Base-by-base conservation (phyloP, 2,888 invertebrate species). In the Boloria euphrosyne region DNA sequence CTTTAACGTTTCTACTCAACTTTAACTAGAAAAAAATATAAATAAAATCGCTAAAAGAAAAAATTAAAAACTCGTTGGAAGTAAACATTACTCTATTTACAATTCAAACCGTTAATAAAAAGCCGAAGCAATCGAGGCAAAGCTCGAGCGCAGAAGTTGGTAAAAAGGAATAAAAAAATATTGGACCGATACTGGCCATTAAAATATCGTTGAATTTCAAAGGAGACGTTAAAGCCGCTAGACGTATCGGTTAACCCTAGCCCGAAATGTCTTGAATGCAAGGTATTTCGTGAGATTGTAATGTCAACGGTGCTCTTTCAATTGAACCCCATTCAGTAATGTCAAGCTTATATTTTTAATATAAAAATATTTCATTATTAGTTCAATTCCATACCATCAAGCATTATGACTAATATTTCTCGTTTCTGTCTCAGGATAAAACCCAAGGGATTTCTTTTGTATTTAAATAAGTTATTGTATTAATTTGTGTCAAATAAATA, bases 131-230 rank as follows among this genome's bases (percentile, higher is more conserved):
- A 46, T 57, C 46, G 46, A 76, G 78, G 80, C 76, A 78, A 78
- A 76, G 76, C 75, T 70, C 73, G 72, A 75, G 74, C 73, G 69
- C 74, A 74, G 74, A 75, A 77, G 75, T 73, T 75, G 70, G 70
- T 18, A 44, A 22, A 54, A 50, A 50, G 55, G 80, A 76, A 77
- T 46, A 78, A 76, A 78, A 84, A 79, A 86, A 84, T 84, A 86
- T 84, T 85, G 79, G 85, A 80, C 74, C 86, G 85, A 90, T 90
- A 89, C 88, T 86, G 86, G 87, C 88, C 87, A 90, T 91, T 91
- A 91, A 90, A 91, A 90, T 87, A 89, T 89, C 86, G 89, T 90
- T 86, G 89, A 89, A 87, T 88, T 88, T 81, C 85, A 88, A 87
- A 89, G 68, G 63, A 57, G 65, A 63, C 67, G 52, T 66, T 53